These are phyloP conservation scores for Dicycla oo DNA, from an alignment of 2,888 invertebrate genomes.

Conservation along the genomic window DNA sequence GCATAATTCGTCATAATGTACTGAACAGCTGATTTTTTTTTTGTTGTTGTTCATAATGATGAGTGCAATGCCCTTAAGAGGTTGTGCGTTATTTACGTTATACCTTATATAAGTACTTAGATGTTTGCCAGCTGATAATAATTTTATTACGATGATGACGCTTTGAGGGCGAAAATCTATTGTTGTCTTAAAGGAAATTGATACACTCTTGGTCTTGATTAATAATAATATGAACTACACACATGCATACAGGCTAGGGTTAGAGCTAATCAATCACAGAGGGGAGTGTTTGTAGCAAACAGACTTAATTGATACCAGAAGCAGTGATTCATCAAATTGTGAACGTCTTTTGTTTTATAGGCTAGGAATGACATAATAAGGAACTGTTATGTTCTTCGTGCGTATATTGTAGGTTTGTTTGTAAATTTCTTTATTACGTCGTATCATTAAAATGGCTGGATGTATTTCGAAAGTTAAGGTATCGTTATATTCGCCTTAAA, in stretches of 20 bases:
- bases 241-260: background rate
- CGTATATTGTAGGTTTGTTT: too few species aligned
- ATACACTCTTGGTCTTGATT: slow-evolving; percentile 22
- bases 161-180: background rate
- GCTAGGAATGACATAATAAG: too few species aligned
- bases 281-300: slow-evolving; percentile 34
- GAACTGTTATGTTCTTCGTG: too few species aligned
- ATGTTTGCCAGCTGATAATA: background rate
- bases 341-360: background rate
- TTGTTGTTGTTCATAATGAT: too few species aligned
- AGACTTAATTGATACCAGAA: slow-evolving; percentile 38
- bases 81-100: too few species aligned
- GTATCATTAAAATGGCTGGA: too few species aligned
- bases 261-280: slow-evolving; percentile 44
- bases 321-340: slow-evolving; percentile 32
- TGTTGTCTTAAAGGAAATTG: slow-evolving; percentile 14
- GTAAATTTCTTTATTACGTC: too few species aligned
- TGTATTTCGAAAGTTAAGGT: too few species aligned
- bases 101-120: background rate
- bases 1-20: too few species aligned
- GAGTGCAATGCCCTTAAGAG: too few species aligned
- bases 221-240: slow-evolving; percentile 19
- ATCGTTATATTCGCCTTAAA: too few species aligned
- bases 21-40: too few species aligned
- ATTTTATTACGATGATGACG: background rate